Conservation (phyloP, 2,888 invertebrate species). For the Chaetogeoica ovagalla region DNA sequence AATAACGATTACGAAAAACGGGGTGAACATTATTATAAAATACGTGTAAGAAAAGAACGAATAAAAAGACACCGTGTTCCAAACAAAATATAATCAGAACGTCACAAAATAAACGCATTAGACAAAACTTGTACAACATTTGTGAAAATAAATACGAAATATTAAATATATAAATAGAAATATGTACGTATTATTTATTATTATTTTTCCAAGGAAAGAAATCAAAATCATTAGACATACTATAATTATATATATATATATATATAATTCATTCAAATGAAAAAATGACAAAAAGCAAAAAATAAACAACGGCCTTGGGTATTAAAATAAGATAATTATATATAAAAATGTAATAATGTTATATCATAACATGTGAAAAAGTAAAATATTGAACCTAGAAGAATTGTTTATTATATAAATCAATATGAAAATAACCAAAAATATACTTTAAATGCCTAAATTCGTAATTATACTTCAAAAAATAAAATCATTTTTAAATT, state of each 20-base stretch:
- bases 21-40: not conserved
- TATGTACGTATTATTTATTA: not conserved
- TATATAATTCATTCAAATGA: not conserved
- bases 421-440: no score
- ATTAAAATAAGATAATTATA: no score
- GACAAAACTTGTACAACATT: no score
- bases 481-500: no score
- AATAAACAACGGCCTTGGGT: no score
- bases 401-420: no score
- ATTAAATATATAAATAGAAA: not conserved
- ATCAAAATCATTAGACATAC: not conserved
- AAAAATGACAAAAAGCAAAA: not conserved
- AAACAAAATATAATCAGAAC: not conserved
- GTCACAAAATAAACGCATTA: not conserved
- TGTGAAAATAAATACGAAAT: not conserved
- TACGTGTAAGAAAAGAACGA: not conserved
- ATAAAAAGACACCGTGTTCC: not conserved
- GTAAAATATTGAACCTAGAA: not conserved
- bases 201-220: not conserved
- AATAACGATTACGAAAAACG: slow-evolving; percentile 11
- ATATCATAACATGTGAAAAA: not conserved
- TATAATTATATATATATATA: no score
- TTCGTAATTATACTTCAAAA: no score
- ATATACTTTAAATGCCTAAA: no score
- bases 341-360: no score